Conservation (phyloP, 1,140 invertebrate species). For the Drosophila erecta region DNA sequence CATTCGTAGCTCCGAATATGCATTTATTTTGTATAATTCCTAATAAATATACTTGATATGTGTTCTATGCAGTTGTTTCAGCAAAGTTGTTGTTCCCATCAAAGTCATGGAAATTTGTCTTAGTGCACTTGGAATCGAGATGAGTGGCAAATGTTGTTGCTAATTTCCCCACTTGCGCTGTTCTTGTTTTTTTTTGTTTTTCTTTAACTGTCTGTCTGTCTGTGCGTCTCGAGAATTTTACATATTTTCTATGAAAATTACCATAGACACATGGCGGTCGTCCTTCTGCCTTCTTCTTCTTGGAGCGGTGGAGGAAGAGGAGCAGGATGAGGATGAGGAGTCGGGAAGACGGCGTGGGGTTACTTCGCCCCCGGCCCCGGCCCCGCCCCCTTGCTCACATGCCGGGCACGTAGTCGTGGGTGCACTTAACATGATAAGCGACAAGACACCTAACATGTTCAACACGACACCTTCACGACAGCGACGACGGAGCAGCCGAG, state of each 20-base stretch:
- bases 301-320: background rate
- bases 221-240: constrained; percentile 58
- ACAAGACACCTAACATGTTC: constrained; percentile 83
- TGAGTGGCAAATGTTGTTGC: constrained; percentile 78
- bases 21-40: background rate
- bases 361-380: background rate
- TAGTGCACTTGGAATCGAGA: constrained; percentile 15
- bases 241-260: constrained; percentile 80
- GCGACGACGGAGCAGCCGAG: constrained; percentile 34
- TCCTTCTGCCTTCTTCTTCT: background rate
- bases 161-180: constrained; percentile 74
- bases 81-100: too few species aligned
- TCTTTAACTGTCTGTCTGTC: constrained; percentile 33
- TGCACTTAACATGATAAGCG: constrained; percentile 82
- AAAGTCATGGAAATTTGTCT: background rate
- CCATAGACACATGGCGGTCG: constrained; percentile 63
- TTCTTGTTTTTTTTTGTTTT: constrained; percentile 31
- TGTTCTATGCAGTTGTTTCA: too few species aligned
- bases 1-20: background rate
- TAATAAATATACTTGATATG: too few species aligned
- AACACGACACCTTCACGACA: constrained; percentile 81
- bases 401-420: constrained; percentile 72
- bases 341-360: background rate
- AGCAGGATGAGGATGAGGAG: too few species aligned
- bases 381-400: constrained; percentile 8